Conservation (phyloP, 2,888 invertebrate genomes). For the Ganaspis brasiliensis region DNA sequence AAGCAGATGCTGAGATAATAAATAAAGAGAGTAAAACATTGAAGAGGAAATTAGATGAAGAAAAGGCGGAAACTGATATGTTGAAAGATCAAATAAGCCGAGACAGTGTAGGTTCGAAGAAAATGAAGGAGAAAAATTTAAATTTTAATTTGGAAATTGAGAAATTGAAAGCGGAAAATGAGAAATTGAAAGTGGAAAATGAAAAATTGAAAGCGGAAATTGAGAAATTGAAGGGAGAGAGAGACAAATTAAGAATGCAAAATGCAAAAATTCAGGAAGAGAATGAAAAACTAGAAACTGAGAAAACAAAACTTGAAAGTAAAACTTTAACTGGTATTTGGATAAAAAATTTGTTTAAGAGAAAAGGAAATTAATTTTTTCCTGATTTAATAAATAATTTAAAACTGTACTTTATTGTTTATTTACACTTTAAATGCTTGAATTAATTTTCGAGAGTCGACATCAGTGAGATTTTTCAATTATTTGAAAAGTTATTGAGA, state of each 20-base stretch:
- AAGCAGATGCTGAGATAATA: conserved; percentile 48
- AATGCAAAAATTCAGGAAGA: no score
- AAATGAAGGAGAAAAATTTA: no score
- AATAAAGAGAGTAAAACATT: conserved; percentile 37
- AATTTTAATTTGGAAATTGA: no score
- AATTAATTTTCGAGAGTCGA: no score
- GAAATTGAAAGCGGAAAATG: conserved; percentile 51
- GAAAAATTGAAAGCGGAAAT: conserved; percentile 47
- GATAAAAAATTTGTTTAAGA: conserved; percentile 19
- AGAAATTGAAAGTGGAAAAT: conserved; percentile 43
- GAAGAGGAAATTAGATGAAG: conserved; percentile 41
- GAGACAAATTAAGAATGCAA: no score
- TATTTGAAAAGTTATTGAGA: no score
- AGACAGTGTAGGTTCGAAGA: conserved; percentile 48
- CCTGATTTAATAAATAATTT: neutral
- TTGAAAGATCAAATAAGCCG: conserved; percentile 34
- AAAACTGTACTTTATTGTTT: neutral
- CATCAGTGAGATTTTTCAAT: no score
- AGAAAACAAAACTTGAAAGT: conserved; percentile 41
- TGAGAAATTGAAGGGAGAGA: neutral
- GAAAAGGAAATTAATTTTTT: conserved; percentile 1
- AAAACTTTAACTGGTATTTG: conserved; percentile 5
- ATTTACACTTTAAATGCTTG: neutral
- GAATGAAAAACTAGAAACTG: neutral
- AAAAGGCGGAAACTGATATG: conserved; percentile 11